Conservation (phyloP, 2,797 vertebrate genomes). For the Monodelphis domestica region DNA sequence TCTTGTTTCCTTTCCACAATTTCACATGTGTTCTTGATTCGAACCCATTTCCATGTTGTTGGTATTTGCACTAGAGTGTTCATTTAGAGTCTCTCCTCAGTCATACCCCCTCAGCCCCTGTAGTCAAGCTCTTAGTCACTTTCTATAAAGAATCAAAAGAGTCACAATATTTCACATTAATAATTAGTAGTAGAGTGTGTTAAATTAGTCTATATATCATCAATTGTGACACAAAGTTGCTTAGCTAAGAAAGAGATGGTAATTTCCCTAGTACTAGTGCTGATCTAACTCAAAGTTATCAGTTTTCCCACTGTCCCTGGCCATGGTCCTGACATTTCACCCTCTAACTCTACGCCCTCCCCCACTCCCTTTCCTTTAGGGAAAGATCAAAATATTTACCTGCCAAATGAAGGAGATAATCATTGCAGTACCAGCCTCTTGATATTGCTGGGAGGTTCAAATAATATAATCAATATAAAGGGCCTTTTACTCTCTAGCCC, state of each 20-base stretch:
- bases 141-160: not conserved
- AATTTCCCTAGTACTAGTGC: not conserved
- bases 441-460: not conserved
- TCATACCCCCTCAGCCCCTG: too few species aligned
- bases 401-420: not conserved
- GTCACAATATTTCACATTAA: not conserved
- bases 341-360: not conserved
- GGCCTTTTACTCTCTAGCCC: not conserved
- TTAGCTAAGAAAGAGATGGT: not conserved
- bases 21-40: too few species aligned
- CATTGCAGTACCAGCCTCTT: not conserved
- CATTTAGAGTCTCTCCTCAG: too few species aligned
- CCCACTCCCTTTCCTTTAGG: not conserved
- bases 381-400: not conserved
- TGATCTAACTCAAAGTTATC: not conserved
- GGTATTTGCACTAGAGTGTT: too few species aligned
- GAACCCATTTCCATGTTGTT: too few species aligned
- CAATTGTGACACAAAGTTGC: not conserved
- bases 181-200: not conserved
- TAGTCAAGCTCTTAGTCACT: too few species aligned
- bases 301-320: not conserved
- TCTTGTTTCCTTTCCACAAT: too few species aligned
- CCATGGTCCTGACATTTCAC: not conserved
- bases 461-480: not conserved
- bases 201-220: not conserved